Percentiles rank a stretch among this genome's conserved stretches.
These are phyloP conservation scores for Cyprinus carpio DNA, from an alignment of 2,113 vertebrate species.

Conservation along the genomic window DNA sequence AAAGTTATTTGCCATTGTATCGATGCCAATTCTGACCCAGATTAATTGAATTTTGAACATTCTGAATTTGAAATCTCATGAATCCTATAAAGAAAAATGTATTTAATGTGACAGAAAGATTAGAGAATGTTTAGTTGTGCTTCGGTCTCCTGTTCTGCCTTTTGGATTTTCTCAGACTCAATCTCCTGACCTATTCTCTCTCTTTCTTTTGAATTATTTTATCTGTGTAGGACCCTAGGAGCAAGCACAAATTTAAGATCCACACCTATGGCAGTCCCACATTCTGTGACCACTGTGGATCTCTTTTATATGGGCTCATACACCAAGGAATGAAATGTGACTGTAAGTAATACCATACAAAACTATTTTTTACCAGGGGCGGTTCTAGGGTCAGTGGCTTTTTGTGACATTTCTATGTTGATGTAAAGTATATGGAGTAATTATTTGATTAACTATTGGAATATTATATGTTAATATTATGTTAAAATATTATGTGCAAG, in stretches of 20 bases:
- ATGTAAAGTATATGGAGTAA: background rate
- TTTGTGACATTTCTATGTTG: background rate
- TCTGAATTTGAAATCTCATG: no score
- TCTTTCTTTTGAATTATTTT: background rate
- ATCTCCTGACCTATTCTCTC: no score
- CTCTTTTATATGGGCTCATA: conserved; percentile 91
- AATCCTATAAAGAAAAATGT: no score
- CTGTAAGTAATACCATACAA: conserved; percentile 80
- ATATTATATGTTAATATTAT: background rate
- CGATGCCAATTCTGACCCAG: no score
- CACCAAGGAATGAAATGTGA: conserved; percentile 98
- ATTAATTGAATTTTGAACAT: no score
- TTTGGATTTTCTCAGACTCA: no score
- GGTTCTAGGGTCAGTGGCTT: background rate
- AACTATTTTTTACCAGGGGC: no score
- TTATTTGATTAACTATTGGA: background rate
- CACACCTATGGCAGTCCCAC: conserved; percentile 95
- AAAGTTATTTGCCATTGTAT: no score
- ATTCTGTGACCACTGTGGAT: conserved; percentile 87
- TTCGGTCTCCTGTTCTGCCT: no score
- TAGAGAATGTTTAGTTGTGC: no score
- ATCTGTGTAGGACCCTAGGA: conserved; percentile 85
- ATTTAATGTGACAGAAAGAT: no score
- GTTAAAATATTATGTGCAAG: background rate
- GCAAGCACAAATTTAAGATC: conserved; percentile 99